Percentiles rank a stretch among this genome's conserved stretches.
Conservation (phyloP, 2,888 invertebrate species). For the Endotricha flammealis region DNA sequence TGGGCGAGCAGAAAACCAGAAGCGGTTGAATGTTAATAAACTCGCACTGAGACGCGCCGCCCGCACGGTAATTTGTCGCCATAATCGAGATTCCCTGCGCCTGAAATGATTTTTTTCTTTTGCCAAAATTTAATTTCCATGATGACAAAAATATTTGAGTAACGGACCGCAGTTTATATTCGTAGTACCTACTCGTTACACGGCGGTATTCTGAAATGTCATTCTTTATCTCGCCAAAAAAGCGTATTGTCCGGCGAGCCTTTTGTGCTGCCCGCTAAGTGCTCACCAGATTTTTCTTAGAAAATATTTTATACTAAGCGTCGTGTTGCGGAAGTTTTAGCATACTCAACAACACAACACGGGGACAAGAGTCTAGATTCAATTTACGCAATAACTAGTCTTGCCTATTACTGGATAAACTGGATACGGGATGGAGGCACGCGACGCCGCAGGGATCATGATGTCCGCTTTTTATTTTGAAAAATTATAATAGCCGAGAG, state of each 20-base stretch:
- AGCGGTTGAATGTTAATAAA: conserved; percentile 56
- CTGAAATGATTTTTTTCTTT: conserved; percentile 49
- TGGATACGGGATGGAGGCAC: conserved; percentile 51
- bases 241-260: conserved; percentile 21
- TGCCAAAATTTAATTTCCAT: conserved; percentile 22
- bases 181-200: conserved; percentile 17
- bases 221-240: conserved; percentile 21
- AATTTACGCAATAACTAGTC: conserved; percentile 52
- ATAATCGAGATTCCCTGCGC: conserved; percentile 59
- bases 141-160: conserved; percentile 24
- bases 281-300: conserved; percentile 30
- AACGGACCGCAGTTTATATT: conserved; percentile 15
- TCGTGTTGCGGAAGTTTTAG: conserved; percentile 52
- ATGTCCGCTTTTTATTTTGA: conserved; percentile 56
- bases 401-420: conserved; percentile 48
- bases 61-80: conserved; percentile 64
- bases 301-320: conserved; percentile 30
- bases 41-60: conserved; percentile 30
- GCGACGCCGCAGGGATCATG: conserved; percentile 64
- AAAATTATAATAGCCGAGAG: conserved; percentile 65
- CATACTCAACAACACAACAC: conserved; percentile 36
- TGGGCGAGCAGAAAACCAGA: conserved; percentile 43
- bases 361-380: conserved; percentile 44
- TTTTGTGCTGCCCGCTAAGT: conserved; percentile 42
- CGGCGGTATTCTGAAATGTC: conserved; percentile 20